Base-by-base conservation (phyloP, 1,140 invertebrate genomes). In the Hyles euphorbiae region DNA sequence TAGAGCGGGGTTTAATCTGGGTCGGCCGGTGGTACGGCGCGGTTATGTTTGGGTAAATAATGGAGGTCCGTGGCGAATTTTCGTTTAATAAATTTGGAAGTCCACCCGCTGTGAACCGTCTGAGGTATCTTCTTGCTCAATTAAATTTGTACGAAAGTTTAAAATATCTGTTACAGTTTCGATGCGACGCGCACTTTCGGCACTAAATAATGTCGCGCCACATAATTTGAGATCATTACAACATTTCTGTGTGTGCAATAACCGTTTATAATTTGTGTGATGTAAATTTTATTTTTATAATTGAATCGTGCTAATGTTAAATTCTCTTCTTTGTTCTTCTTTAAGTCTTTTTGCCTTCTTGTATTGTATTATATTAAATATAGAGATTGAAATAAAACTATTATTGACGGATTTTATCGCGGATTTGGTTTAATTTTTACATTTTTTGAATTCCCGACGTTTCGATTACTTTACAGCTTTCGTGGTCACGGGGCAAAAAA, bases 81-180 rank as follows among this genome's bases (percentile, higher is more conserved):
- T 60, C 54, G 76, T 76, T 78, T 72, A 84, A 81, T 82, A 84
- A 82, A 83, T 85, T 82, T 81, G 76, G 75, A 78, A 71, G 83
- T 78, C 72, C 73, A 68, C 83, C 81, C 74, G 83, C 83, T 85
- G 85, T 34, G 81, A 78, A 70, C 70, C 72, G 66, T 73, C 71
- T 76, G 71, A 62, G 58, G 66, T 79, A 74, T 84, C 78, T 81
- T 83, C 78, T 80, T 83, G 68, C 80, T 78, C 81, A 88, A 88
- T 85, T 88, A 84, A 84, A 82, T 69, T 78, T 73, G 62, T 85
- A 85, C 81, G 76, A 81, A 84, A 82, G 81, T 73, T 73, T 85
- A 86, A 88, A 79, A 81, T 88, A 88, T 85, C 81, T 85, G 80
- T 85, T 76, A 80, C 73, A 86, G 81, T 65, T 86, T 83, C 79